Conservation (phyloP, 1,140 invertebrate species). For the Drosophila aff. region DNA sequence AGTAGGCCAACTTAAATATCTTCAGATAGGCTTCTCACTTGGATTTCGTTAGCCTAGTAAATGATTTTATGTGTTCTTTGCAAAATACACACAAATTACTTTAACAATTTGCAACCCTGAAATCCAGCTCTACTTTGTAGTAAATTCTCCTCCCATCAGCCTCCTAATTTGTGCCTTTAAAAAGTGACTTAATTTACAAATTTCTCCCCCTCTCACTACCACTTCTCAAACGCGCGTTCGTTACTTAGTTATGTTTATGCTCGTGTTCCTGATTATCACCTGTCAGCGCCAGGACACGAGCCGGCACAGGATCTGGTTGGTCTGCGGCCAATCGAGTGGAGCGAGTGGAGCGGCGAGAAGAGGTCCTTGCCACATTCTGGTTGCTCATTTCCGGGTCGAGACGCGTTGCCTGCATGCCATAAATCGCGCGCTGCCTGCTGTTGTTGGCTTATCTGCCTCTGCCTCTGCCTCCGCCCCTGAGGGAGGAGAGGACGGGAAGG, state of each 20-base stretch:
- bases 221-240: conserved; percentile 7
- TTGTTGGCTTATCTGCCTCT: conserved; percentile 67
- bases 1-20: no score
- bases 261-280: conserved; percentile 68
- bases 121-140: background rate
- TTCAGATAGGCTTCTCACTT: background rate
- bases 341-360: background rate
- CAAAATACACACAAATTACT: background rate
- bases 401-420: conserved; percentile 70
- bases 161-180: conserved; percentile 20
- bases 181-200: conserved; percentile 18
- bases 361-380: conserved; percentile 44
- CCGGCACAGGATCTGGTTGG: conserved; percentile 7
- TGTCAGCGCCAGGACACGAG: conserved; percentile 54
- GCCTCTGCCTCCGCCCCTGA: conserved; percentile 7
- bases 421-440: conserved; percentile 63
- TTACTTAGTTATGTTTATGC: conserved; percentile 35
- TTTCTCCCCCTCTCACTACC: conserved; percentile 4
- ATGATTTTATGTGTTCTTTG: no score
- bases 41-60: background rate
- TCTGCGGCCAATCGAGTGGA: conserved; percentile 39
- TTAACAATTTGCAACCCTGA: no score
- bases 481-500: background rate
- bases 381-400: conserved; percentile 69
- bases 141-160: background rate